phyloP scores from a whole-genome alignment of 2,888 invertebrate species.

The Papilio elwesi region DNA sequence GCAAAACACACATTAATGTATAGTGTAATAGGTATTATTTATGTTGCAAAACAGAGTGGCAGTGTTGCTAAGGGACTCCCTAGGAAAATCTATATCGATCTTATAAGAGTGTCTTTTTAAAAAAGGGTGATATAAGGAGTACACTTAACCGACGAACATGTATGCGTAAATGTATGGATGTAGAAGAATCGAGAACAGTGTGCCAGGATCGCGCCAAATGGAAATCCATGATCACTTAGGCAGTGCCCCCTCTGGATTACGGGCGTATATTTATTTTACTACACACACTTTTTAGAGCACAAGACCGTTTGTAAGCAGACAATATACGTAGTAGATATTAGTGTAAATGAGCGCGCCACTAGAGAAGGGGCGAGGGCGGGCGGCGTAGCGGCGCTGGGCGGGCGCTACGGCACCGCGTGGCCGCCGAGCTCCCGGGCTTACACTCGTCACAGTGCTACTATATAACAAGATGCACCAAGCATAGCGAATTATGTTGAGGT shows the following conservation, averaged over 20 bases:
- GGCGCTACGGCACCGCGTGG: slow-evolving; percentile 13
- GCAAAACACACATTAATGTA: background rate
- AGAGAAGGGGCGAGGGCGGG: slow-evolving; percentile 24
- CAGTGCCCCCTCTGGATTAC: no score
- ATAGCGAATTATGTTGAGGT: slow-evolving; percentile 27
- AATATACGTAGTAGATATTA: slow-evolving; percentile 9
- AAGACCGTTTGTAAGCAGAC: background rate
- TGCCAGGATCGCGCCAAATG: no score
- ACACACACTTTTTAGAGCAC: slow-evolving; percentile 1
- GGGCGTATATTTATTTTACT: no score
- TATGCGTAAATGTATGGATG: no score
- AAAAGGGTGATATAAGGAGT: no score
- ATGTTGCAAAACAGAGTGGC: no score
- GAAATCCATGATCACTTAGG: no score
- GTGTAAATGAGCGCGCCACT: slow-evolving; percentile 1
- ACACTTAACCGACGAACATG: no score
- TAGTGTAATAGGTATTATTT: background rate
- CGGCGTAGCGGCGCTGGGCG: slow-evolving; percentile 35
- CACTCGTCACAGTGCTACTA: slow-evolving; percentile 1
- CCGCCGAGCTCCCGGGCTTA: background rate
- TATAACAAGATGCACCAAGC: slow-evolving; percentile 31
- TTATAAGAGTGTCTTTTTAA: no score
- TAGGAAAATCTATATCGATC: no score
- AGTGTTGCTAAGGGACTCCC: no score
- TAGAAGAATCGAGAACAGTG: no score